phyloP scores from a whole-genome alignment of 2,797 vertebrate genomes.

The Anguilla anguilla region DNA sequence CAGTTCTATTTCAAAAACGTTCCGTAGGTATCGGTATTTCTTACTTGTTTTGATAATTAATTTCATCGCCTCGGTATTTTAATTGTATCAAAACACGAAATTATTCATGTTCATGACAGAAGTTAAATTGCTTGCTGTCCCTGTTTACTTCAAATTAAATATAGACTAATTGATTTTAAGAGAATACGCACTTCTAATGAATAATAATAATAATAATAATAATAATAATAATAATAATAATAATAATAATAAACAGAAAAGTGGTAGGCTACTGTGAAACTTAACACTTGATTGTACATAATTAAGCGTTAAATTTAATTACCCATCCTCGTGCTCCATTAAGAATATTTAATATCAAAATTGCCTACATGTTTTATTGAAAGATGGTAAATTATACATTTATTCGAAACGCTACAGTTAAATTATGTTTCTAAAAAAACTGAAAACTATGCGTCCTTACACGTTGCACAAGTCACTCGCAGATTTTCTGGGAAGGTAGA shows the following conservation, averaged over 20 bases:
- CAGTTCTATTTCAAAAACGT: neutral
- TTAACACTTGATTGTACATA: neutral
- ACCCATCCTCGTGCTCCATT: neutral
- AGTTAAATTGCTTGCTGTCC: neutral
- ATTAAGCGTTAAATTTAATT: neutral
- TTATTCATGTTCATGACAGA: neutral
- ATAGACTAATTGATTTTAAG: neutral
- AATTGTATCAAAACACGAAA: neutral
- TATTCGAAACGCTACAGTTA: neutral
- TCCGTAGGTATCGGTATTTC: neutral
- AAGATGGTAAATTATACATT: conserved; percentile 7
- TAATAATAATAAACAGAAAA: neutral
- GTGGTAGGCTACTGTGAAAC: neutral
- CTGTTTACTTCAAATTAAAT: neutral
- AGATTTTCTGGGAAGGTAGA: conserved; percentile 66
- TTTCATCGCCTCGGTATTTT: neutral
- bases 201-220: neutral
- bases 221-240: neutral
- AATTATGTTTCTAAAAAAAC: conserved; percentile 42
- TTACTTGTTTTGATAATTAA: neutral
- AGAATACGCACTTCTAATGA: neutral
- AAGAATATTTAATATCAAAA: conserved; percentile 5
- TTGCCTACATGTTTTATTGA: conserved; percentile 29
- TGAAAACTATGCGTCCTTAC: conserved; percentile 58
- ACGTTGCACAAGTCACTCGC: conserved; percentile 47